Evolutionary conservation across 2,797 vertebrate species (phyloP).

Genomic region (Pteropus rufus): DNA sequence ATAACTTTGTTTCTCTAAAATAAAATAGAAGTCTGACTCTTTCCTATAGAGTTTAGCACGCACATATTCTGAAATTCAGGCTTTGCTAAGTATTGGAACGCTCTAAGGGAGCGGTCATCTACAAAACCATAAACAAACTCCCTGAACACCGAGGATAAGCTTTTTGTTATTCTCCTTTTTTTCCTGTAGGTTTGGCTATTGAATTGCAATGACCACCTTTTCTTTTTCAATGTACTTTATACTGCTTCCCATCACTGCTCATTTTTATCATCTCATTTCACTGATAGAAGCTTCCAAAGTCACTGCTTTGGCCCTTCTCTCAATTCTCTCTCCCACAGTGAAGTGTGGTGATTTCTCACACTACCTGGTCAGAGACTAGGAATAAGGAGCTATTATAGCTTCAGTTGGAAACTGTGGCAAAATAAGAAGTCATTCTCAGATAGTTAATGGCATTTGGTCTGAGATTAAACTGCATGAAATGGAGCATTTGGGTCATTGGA

Average conservation of each 20-base stretch:
- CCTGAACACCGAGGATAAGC: slow-evolving; percentile 12
- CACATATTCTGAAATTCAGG: neutral
- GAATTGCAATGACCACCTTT: slow-evolving; percentile 63
- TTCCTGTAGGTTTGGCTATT: slow-evolving; percentile 22
- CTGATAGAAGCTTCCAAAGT: slow-evolving; percentile 36
- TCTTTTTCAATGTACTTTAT: slow-evolving; percentile 57
- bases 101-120: neutral
- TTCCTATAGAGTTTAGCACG: neutral
- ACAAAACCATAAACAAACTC: slow-evolving; percentile 52
- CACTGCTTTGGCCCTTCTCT: neutral
- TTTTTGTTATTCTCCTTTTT: slow-evolving; percentile 35
- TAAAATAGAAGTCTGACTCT: neutral
- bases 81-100: neutral
- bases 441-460: slow-evolving; percentile 67
- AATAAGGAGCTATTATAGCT: slow-evolving; percentile 73
- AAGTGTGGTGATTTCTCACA: slow-evolving; percentile 56
- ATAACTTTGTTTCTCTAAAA: slow-evolving; percentile 22
- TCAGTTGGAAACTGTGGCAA: slow-evolving; percentile 46
- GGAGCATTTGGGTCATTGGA: slow-evolving; percentile 74
- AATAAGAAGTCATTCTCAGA: slow-evolving; percentile 64
- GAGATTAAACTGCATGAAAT: slow-evolving; percentile 77
- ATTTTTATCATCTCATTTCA: slow-evolving; percentile 60
- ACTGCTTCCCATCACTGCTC: slow-evolving; percentile 41
- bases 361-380: slow-evolving; percentile 56
- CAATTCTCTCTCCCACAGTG: neutral